Evolutionary conservation across 2,797 vertebrate species (phyloP).

Genomic region (Hippocampus kuda): DNA sequence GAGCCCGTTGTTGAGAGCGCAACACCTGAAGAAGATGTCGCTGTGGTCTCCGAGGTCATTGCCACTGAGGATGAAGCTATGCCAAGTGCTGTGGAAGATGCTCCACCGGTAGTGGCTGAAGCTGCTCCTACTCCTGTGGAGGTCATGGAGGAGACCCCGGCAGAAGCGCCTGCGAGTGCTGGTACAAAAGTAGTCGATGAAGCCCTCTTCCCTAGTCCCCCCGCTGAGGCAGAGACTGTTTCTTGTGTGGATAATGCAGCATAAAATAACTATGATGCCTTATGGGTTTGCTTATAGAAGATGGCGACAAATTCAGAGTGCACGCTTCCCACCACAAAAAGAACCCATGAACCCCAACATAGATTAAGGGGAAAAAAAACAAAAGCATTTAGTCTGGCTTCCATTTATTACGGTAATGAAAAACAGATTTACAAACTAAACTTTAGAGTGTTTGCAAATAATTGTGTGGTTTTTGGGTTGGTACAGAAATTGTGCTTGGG

Average conservation of each 20-base stretch:
- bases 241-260: slow-evolving; percentile 40
- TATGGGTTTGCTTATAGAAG: slow-evolving; percentile 18
- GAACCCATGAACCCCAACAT: slow-evolving; percentile 29
- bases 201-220: slow-evolving; percentile 19
- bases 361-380: not conserved
- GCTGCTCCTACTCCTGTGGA: not conserved
- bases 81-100: slow-evolving; percentile 21
- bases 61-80: slow-evolving; percentile 14
- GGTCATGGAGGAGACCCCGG: slow-evolving; percentile 11
- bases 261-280: slow-evolving; percentile 25
- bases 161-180: slow-evolving; percentile 40
- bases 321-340: slow-evolving; percentile 22
- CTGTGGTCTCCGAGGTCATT: not conserved
- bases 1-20: slow-evolving; percentile 22
- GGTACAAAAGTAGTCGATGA: slow-evolving; percentile 51
- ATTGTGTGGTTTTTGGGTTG: not conserved
- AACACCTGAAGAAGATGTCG: slow-evolving; percentile 1
- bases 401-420: not conserved
- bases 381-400: not conserved
- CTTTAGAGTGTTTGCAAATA: not conserved
- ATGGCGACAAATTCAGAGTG: slow-evolving; percentile 15
- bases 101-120: slow-evolving; percentile 12
- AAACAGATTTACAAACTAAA: slow-evolving; percentile 8
- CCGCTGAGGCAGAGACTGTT: slow-evolving; percentile 31
- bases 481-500: not conserved